These are phyloP conservation scores for Xerus rutilus DNA, from an alignment of 2,797 vertebrate genomes.

Conservation along the genomic window DNA sequence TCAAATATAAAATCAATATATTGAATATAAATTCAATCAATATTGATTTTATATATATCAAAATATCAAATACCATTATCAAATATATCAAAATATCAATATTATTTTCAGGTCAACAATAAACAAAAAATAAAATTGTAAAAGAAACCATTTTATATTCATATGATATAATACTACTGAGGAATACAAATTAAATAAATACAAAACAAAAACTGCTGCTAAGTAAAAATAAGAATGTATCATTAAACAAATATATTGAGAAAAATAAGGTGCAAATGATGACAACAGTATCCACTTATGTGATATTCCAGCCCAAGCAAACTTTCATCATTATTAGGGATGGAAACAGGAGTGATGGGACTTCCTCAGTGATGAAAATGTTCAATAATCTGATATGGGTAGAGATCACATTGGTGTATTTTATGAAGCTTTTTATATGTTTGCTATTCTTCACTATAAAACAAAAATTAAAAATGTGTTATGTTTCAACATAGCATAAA, in stretches of 20 bases:
- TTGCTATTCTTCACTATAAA: conserved; percentile 24
- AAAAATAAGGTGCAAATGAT: not conserved
- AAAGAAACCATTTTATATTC: not conserved
- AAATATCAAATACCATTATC: too few relatives aligned
- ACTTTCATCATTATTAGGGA: not conserved
- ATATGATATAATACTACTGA: not conserved
- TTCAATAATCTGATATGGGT: not conserved
- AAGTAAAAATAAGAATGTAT: not conserved
- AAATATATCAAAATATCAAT: not conserved
- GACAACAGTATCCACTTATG: not conserved
- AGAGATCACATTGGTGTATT: not conserved
- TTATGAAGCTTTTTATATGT: conserved; percentile 15
- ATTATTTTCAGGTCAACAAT: not conserved
- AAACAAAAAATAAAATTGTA: not conserved
- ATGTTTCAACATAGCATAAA: not conserved
- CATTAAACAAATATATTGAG: not conserved
- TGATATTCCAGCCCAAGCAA: not conserved
- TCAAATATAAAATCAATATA: too few relatives aligned
- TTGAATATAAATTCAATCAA: too few relatives aligned
- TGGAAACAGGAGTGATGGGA: not conserved
- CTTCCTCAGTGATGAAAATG: not conserved
- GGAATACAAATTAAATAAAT: not conserved
- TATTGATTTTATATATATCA: too few relatives aligned
- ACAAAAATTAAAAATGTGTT: not conserved
- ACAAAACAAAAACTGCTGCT: not conserved